Evolutionary conservation across 2,888 invertebrate genomes (phyloP), one percentile per base, ranked within the genome.

Genomic region (Drosophila conformis): DNA sequence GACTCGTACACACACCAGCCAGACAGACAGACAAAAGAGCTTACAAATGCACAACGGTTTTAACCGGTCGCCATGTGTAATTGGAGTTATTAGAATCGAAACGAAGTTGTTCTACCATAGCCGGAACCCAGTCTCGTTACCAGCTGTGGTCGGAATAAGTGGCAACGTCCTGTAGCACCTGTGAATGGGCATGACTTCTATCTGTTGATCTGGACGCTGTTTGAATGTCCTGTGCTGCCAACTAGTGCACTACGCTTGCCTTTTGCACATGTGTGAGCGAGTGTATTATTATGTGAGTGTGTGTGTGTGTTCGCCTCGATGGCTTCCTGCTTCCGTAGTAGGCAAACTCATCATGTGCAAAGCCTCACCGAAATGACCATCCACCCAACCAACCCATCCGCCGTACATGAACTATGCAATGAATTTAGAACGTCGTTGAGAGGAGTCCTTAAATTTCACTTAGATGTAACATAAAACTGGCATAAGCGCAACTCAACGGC

Each of bases 391-490:
- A 52, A 8, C n/a, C 51, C 21, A 31, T 40, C 46, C 38, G 33
- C 49, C 38, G 38, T 36, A 58, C 73, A 76, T 70, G 73, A 90
- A 80, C 80, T 88, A 83, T 90, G 78, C 69, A 80, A 76, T 76
- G 90, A 82, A 83, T 90, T 90, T 87, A 59, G 78, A 72, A 65
- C 67, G 82, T 69, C 80, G 85, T 87, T 80, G 89, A 91, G 82
- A 80, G 82, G 78, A 89, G 91, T 91, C 83, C 89, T 89, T 90
- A 90, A 87, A 91, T 91, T 90, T 89, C 89, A 89, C 91, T 91
- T 89, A 91, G 83, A 80, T 78, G 89, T 90, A 90, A 90, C 88
- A 88, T 88, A 88, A 89, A 90, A 90, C 82, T 75, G 83, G 78
- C 78, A 87, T 87, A 87, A 90, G 82, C 87, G 87, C 87, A 89